Base-by-base conservation (phyloP, 2,797 vertebrate species). In the Clarias pachynema region DNA sequence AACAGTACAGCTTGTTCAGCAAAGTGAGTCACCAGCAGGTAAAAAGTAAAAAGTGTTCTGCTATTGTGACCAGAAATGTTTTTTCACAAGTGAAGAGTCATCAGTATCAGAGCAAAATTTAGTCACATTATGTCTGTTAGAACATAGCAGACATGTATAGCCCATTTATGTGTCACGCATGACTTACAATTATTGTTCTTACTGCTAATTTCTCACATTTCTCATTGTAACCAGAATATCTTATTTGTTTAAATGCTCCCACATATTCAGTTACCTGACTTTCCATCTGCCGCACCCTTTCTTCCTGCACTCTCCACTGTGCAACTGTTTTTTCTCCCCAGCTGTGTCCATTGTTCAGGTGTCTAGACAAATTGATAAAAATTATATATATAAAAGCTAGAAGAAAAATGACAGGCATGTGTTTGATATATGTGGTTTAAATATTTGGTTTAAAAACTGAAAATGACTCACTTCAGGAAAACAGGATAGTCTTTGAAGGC, bases 241-340 rank as follows among this genome's bases (percentile, higher is more conserved):
- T 34, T n/a, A 31, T 10, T 65, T 77, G 24, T 44, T 74, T 75
- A 4, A 63, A 40, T 75, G 26, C 26, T 79, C 22, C 37, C 31
- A 24, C 20, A 77, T 29, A 20, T 63, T 70, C 6, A n/a, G 53
- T 4, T 88, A 96, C 96, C 95, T 96, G 95, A 87, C 92, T 93
- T 90, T 97, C 95, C 92, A 97, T 91, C 79, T 91, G 93, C 70
- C 94, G 94, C 9, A 97, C 95, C 65, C 95, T 91, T 26, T 97
- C 96, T 85, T 92, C 94, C 91, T 97, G 96, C 81, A 95, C 89
- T 79, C 93, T 94, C 93, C 95, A 96, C 89, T 97, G 95, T 4
- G 95, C 93, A 14, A 92, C 89, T 81, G 93, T 94, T 89, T 93
- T 94, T 49, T 95, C 94, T 75, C 93, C 92, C 80, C 92, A 91